Evolutionary conservation across 2,888 invertebrate species (phyloP).

Genomic region (Ophion costatus): DNA sequence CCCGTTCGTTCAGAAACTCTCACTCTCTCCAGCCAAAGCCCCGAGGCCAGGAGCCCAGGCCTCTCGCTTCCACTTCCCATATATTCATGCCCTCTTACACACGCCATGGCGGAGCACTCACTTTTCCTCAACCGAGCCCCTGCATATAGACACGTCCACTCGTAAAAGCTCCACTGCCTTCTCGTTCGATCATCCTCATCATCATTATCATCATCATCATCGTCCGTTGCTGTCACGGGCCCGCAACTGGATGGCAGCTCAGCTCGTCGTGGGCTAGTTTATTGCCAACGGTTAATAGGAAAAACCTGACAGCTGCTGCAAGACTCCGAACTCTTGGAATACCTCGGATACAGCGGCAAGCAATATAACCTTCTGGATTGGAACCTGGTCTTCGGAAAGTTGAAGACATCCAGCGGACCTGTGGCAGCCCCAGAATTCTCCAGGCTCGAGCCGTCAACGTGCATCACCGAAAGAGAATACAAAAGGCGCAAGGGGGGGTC

Average conservation of each 20-base stretch:
- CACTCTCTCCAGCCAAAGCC: constrained; percentile 4
- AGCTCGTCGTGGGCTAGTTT: no score
- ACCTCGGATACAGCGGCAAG: no score
- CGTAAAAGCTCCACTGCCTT: constrained; percentile 3
- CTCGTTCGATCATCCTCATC: constrained; percentile 7
- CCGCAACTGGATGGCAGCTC: no score
- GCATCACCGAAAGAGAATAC: constrained; percentile 34
- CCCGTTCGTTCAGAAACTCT: constrained; percentile 24
- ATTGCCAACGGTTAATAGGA: no score
- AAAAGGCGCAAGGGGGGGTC: not conserved
- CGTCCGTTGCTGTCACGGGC: not conserved
- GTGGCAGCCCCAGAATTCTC: not conserved
- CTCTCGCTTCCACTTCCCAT: constrained; percentile 22
- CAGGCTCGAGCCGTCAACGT: not conserved
- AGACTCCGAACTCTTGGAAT: no score
- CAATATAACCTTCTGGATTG: no score
- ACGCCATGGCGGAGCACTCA: constrained; percentile 26
- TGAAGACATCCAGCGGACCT: no score
- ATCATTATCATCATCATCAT: not conserved
- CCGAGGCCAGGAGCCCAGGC: not conserved
- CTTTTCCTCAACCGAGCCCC: constrained; percentile 7
- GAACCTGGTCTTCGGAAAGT: no score
- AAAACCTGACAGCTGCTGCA: no score
- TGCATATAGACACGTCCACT: not conserved
- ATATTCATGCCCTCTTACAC: constrained; percentile 37